phyloP scores from a whole-genome alignment of 1,140 invertebrate genomes.

The Drosophila murphyi region DNA sequence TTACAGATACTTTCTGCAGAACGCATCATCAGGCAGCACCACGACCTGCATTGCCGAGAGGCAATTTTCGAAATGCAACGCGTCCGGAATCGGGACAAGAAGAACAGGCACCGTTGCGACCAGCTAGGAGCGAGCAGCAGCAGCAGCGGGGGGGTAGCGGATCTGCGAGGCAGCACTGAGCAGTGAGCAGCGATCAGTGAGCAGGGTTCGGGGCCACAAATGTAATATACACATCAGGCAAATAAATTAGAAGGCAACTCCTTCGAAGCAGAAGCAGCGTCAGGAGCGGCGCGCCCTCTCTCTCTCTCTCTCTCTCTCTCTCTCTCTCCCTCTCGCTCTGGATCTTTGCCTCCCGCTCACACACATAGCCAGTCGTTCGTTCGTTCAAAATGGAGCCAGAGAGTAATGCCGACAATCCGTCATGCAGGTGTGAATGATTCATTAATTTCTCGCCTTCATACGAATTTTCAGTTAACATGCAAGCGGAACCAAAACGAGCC shows the following conservation, averaged over 20 bases:
- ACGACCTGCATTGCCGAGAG: conserved; percentile 55
- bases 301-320: not conserved
- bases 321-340: not conserved
- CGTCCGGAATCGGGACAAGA: conserved; percentile 29
- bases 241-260: conserved; percentile 84
- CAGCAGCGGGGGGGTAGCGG: not conserved
- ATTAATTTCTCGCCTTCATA: conserved; percentile 84
- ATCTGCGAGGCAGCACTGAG: not conserved
- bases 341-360: not conserved
- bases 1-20: conserved; percentile 44
- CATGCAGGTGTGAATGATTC: conserved; percentile 84
- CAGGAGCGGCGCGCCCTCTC: conserved; percentile 61
- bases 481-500: conserved; percentile 80
- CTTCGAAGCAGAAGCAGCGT: conserved; percentile 70
- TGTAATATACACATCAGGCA: conserved; percentile 83
- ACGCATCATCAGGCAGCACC: conserved; percentile 43
- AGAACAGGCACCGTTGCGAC: conserved; percentile 12
- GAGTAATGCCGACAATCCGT: conserved; percentile 84
- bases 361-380: no score
- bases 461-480: conserved; percentile 83
- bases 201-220: conserved; percentile 46
- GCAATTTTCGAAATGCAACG: conserved; percentile 64
- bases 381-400: conserved; percentile 53
- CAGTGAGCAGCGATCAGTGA: no score
- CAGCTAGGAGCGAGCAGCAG: no score